Evolutionary conservation across 2,888 invertebrate species (phyloP).

Genomic region (Pyrocoelia pectoralis): DNA sequence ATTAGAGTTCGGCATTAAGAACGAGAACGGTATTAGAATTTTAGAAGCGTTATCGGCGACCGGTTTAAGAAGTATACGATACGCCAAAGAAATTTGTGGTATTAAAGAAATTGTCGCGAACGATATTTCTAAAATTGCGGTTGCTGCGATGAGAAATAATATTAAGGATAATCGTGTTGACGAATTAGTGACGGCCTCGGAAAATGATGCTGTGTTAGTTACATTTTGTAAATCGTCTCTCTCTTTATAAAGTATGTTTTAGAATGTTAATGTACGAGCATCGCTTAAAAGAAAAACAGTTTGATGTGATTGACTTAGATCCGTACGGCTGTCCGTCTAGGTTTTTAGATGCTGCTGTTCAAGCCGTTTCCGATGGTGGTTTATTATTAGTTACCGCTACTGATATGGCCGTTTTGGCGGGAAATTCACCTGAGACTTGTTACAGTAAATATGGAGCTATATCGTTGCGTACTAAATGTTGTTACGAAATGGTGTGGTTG

Average conservation of each 20-base stretch:
- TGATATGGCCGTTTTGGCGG: slow-evolving; percentile 95
- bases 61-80: slow-evolving; percentile 93
- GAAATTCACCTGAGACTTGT: slow-evolving; percentile 95
- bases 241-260: slow-evolving; percentile 45
- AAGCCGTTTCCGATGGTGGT: slow-evolving; percentile 82
- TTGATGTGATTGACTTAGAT: slow-evolving; percentile 93
- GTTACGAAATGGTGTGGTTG: slow-evolving; percentile 88
- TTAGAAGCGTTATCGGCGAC: slow-evolving; percentile 96
- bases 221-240: no score
- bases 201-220: slow-evolving; percentile 87
- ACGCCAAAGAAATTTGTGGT: slow-evolving; percentile 92
- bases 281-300: slow-evolving; percentile 69
- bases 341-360: slow-evolving; percentile 91
- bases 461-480: slow-evolving; percentile 83
- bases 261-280: slow-evolving; percentile 89
- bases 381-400: slow-evolving; percentile 95
- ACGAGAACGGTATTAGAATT: slow-evolving; percentile 70
- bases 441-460: slow-evolving; percentile 91
- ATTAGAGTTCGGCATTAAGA: slow-evolving; percentile 36
- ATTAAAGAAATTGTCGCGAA: slow-evolving; percentile 87
- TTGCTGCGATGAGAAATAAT: slow-evolving; percentile 86
- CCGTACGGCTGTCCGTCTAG: slow-evolving; percentile 96
- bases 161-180: slow-evolving; percentile 77
- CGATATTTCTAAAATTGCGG: slow-evolving; percentile 86
- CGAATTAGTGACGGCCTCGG: slow-evolving; percentile 75